Evolutionary conservation across 2,797 vertebrate genomes (phyloP).

Genomic region (Hydrocynus forskahlii): DNA sequence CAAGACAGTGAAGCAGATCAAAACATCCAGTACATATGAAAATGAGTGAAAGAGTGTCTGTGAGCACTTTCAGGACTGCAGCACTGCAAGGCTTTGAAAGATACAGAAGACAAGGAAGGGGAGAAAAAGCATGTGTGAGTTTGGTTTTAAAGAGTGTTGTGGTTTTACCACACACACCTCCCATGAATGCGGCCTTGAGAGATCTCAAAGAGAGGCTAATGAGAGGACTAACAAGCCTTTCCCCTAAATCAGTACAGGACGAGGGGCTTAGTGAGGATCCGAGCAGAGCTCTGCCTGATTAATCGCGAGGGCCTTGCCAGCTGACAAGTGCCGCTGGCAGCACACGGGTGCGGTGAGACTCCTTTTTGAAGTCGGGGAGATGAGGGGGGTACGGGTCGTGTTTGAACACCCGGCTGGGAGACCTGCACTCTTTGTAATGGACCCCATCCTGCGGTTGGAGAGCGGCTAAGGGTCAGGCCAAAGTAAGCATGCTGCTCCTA

Average conservation of each 20-base stretch:
- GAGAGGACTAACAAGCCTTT: conserved; percentile 69
- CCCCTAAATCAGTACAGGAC: conserved; percentile 65
- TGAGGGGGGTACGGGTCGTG: conserved; percentile 60
- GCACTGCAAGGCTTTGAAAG: conserved; percentile 4
- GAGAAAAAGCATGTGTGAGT: conserved; percentile 30
- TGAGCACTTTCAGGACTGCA: conserved; percentile 11
- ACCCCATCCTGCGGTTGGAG: conserved; percentile 77
- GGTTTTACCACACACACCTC: conserved; percentile 64
- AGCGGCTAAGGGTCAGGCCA: conserved; percentile 62
- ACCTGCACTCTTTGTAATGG: conserved; percentile 74
- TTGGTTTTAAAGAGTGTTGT: conserved; percentile 60
- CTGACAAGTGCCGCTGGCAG: conserved; percentile 77
- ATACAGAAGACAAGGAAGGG: not conserved
- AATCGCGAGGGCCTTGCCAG: conserved; percentile 76
- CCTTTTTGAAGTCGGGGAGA: conserved; percentile 71
- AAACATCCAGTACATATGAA: not conserved
- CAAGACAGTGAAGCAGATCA: conserved; percentile 24
- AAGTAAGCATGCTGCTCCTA: conserved; percentile 57
- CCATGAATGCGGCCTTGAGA: conserved; percentile 68
- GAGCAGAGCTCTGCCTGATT: conserved; percentile 75
- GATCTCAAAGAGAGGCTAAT: conserved; percentile 58
- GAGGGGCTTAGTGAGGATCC: conserved; percentile 64
- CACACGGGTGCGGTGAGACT: conserved; percentile 69
- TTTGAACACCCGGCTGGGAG: conserved; percentile 72
- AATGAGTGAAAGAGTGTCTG: conserved; percentile 13